Percentiles rank a stretch among this genome's conserved stretches.
phyloP scores from a whole-genome alignment of 2,888 invertebrate genomes.

The Zeuzera pyrina region DNA sequence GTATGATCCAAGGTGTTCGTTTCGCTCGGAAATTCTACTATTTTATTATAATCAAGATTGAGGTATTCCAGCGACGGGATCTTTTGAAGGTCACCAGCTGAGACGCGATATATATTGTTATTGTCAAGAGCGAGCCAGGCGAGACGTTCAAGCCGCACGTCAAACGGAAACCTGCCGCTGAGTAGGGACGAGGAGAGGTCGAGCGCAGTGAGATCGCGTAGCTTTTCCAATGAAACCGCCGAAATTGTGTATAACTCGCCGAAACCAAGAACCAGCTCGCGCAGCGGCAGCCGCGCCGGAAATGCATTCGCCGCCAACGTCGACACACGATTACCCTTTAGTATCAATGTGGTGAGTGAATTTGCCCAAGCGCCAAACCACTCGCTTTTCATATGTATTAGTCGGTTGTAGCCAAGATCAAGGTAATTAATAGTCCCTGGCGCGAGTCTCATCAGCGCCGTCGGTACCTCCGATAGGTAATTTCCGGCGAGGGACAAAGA shows the following conservation, averaged over 20 bases:
- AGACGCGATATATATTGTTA: slow-evolving; percentile 77
- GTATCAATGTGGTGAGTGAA: slow-evolving; percentile 79
- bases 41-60: slow-evolving; percentile 86
- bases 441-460: slow-evolving; percentile 73
- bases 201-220: slow-evolving; percentile 81
- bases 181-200: slow-evolving; percentile 86
- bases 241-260: slow-evolving; percentile 85
- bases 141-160: slow-evolving; percentile 75
- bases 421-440: slow-evolving; percentile 76
- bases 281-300: slow-evolving; percentile 78
- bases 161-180: slow-evolving; percentile 79
- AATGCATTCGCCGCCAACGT: slow-evolving; percentile 76
- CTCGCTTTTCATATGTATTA: slow-evolving; percentile 76
- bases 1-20: slow-evolving; percentile 47
- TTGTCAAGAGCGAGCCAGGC: slow-evolving; percentile 88
- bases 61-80: slow-evolving; percentile 81
- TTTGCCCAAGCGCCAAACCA: slow-evolving; percentile 82
- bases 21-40: slow-evolving; percentile 78
- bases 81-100: slow-evolving; percentile 77
- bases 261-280: slow-evolving; percentile 88
- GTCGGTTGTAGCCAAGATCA: slow-evolving; percentile 87
- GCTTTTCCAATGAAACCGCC: slow-evolving; percentile 78
- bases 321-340: slow-evolving; percentile 84
- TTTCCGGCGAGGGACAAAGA: slow-evolving; percentile 84
- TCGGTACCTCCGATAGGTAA: slow-evolving; percentile 77